Percentiles rank a stretch among this genome's conserved stretches.
Conservation (phyloP, 2,888 invertebrate genomes). For the Pocota personata region DNA sequence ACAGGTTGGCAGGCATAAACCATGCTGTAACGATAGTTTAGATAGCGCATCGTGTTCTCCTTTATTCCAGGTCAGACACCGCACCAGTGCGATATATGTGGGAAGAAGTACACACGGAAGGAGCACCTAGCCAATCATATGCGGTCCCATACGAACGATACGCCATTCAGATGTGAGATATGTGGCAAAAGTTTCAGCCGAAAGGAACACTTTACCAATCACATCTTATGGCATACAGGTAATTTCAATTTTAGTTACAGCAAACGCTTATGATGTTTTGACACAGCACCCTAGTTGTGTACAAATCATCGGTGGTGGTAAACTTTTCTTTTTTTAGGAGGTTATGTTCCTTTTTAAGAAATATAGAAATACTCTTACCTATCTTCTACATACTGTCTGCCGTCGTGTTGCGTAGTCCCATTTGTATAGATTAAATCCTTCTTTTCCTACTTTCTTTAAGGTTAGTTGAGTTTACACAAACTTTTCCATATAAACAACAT, state of each 20-base stretch:
- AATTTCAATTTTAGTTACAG: conserved; percentile 82
- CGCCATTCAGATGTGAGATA: conserved; percentile 93
- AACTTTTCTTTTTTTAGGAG: too few species aligned
- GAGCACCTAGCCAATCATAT: conserved; percentile 95
- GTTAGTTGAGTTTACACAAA: too few species aligned
- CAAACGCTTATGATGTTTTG: not conserved
- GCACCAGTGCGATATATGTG: conserved; percentile 93
- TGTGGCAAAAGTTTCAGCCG: conserved; percentile 94
- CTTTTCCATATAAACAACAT: too few species aligned
- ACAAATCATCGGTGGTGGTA: not conserved
- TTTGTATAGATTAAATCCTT: too few species aligned
- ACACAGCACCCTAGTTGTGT: not conserved
- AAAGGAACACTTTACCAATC: conserved; percentile 95
- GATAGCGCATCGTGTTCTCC: conserved; percentile 46
- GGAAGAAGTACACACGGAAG: conserved; percentile 94
- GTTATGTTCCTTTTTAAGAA: too few species aligned
- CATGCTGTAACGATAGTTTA: conserved; percentile 47
- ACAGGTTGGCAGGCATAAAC: conserved; percentile 83
- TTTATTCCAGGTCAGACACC: conserved; percentile 89
- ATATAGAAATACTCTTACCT: too few species aligned
- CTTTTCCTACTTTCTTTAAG: too few species aligned
- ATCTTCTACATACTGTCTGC: too few species aligned
- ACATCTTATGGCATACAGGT: conserved; percentile 94
- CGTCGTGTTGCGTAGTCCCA: too few species aligned
- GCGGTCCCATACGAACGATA: conserved; percentile 94